Evolutionary conservation across 2,113 vertebrate species (phyloP).

Genomic region (Panthera uncia): DNA sequence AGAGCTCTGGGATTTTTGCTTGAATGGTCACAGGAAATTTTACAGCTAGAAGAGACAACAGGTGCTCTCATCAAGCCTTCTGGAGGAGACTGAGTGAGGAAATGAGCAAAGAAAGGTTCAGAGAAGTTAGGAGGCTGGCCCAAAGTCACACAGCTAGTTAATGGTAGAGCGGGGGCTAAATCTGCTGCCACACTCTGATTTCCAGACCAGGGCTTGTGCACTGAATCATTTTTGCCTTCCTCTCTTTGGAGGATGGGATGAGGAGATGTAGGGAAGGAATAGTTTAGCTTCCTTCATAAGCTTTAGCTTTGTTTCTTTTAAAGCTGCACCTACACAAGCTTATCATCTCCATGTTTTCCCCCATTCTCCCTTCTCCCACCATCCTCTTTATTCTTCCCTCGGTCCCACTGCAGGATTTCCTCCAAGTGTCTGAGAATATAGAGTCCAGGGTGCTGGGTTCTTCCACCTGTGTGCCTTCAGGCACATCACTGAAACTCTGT

Average conservation of each 20-base stretch:
- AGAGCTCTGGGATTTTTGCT: not conserved
- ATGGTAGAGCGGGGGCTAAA: not conserved
- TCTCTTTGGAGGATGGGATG: not conserved
- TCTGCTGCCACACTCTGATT: not conserved
- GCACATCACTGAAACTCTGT: not conserved
- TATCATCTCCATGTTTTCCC: too few species aligned
- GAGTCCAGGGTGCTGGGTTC: not conserved
- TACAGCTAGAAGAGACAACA: not conserved
- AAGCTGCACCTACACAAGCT: not conserved
- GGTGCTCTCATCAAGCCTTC: not conserved
- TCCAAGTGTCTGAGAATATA: not conserved
- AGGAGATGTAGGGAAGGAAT: not conserved
- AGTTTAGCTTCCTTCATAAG: not conserved
- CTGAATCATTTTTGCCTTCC: not conserved
- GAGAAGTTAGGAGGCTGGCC: not conserved
- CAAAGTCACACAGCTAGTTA: not conserved
- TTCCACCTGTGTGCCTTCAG: not conserved
- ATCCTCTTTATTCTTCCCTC: not conserved
- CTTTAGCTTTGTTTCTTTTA: not conserved
- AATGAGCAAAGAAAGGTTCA: not conserved
- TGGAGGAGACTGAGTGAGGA: not conserved
- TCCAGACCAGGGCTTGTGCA: not conserved
- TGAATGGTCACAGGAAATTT: not conserved
- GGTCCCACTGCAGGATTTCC: not conserved
- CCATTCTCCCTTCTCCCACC: too few species aligned